A percentile compares a stretch with the other conserved stretches of the same genome.
phyloP scores from a whole-genome alignment of 2,113 vertebrate genomes.

The Sander lucioperca region DNA sequence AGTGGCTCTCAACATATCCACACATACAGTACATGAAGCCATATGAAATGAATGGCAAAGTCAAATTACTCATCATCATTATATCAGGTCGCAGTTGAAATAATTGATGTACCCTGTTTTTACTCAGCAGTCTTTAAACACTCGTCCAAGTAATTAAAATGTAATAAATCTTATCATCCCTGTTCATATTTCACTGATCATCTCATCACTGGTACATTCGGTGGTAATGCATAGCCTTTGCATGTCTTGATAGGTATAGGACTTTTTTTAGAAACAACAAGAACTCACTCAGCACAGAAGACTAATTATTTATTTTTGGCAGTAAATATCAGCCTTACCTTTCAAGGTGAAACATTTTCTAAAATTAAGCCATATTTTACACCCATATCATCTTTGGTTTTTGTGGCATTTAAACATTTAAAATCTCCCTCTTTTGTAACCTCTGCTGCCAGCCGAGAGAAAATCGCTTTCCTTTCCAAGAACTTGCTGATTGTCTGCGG shows the following conservation, averaged over 20 bases:
- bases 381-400: not conserved
- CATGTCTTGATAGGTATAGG: not conserved
- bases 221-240: not conserved
- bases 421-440: not conserved
- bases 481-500: not conserved
- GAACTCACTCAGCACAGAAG: not conserved
- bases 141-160: constrained; percentile 66
- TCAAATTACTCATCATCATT: constrained; percentile 59
- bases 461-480: not conserved
- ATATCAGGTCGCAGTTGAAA: constrained; percentile 56
- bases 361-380: not conserved
- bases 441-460: not conserved
- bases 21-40: constrained; percentile 33
- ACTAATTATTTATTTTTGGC: not conserved
- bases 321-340: not conserved
- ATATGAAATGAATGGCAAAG: constrained; percentile 47
- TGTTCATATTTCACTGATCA: constrained; percentile 55
- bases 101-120: constrained; percentile 62
- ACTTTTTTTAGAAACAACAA: constrained; percentile 1
- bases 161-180: constrained; percentile 60
- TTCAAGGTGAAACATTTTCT: not conserved
- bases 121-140: constrained; percentile 63
- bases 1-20: constrained; percentile 54
- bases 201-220: constrained; percentile 55
- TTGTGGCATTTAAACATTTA: not conserved